phyloP scores from a whole-genome alignment of 2,888 invertebrate species.

The Pediacus dermestoides region DNA sequence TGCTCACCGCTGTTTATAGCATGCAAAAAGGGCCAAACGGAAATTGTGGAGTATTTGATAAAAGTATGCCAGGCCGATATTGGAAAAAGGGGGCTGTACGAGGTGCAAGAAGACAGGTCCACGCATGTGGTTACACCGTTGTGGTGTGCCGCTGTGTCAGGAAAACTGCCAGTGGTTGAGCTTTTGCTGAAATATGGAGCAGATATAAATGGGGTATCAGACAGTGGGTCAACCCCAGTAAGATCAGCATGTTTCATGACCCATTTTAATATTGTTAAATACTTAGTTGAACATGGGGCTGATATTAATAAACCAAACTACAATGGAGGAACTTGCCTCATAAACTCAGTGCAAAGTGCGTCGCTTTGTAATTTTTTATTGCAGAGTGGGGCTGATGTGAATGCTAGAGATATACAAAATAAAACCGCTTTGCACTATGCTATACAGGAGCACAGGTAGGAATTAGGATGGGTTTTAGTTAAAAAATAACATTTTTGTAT shows the following conservation, averaged over 20 bases:
- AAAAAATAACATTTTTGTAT: conserved; percentile 1
- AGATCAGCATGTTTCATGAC: conserved; percentile 93
- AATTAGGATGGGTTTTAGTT: not conserved
- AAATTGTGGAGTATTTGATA: conserved; percentile 82
- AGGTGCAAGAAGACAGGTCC: conserved; percentile 77
- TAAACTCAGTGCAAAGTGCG: conserved; percentile 87
- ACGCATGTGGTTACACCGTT: conserved; percentile 82
- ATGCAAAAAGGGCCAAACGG: conserved; percentile 73
- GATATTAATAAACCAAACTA: conserved; percentile 81
- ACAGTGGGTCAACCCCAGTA: conserved; percentile 85
- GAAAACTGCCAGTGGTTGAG: conserved; percentile 72
- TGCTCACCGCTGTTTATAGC: conserved; percentile 80
- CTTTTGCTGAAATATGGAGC: conserved; percentile 77
- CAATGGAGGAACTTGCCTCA: conserved; percentile 90
- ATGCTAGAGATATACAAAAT: conserved; percentile 83
- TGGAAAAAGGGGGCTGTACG: conserved; percentile 81
- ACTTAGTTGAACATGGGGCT: conserved; percentile 74
- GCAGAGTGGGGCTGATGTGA: conserved; percentile 74
- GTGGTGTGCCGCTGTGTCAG: conserved; percentile 90
- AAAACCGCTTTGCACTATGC: conserved; percentile 93
- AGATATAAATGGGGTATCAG: conserved; percentile 80
- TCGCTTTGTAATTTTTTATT: conserved; percentile 77
- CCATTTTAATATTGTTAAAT: conserved; percentile 74
- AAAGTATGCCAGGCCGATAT: conserved; percentile 77
- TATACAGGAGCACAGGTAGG: conserved; percentile 71